These are phyloP conservation scores for Triplophysa dalaica DNA, from an alignment of 2,113 vertebrate genomes.

Conservation along the genomic window DNA sequence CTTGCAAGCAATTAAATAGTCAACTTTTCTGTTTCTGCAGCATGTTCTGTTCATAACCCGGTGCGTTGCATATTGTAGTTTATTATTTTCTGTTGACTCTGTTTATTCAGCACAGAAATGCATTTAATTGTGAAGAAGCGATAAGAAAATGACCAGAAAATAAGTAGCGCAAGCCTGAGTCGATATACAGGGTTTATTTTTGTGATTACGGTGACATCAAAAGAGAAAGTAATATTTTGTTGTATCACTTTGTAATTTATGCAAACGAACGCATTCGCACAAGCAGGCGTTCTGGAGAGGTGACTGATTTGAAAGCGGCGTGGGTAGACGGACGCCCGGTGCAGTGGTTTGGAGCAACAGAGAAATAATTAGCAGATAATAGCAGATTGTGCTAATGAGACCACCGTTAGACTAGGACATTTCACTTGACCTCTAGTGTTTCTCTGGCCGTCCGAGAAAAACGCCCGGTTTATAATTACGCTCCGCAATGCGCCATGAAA, in stretches of 20 bases:
- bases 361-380: slow-evolving; percentile 77
- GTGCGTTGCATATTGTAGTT: slow-evolving; percentile 50
- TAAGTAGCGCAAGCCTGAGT: slow-evolving; percentile 50
- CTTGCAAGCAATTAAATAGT: no score
- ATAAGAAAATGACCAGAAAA: slow-evolving; percentile 57
- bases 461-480: slow-evolving; percentile 77
- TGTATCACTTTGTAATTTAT: slow-evolving; percentile 67
- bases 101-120: slow-evolving; percentile 60
- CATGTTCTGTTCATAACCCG: not conserved
- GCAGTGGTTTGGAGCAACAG: slow-evolving; percentile 58
- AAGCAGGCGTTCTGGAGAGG: slow-evolving; percentile 60
- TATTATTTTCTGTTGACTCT: slow-evolving; percentile 45
- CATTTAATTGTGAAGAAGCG: slow-evolving; percentile 69
- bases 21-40: not conserved
- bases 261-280: slow-evolving; percentile 62
- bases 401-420: slow-evolving; percentile 75
- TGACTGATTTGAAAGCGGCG: slow-evolving; percentile 48
- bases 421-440: slow-evolving; percentile 78
- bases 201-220: slow-evolving; percentile 70
- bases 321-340: slow-evolving; percentile 28
- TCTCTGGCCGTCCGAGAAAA: slow-evolving; percentile 66
- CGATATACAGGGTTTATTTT: slow-evolving; percentile 32
- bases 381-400: slow-evolving; percentile 78
- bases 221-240: slow-evolving; percentile 70
- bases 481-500: slow-evolving; percentile 80